These are phyloP conservation scores for Eulemur mongoz DNA, from an alignment of 2,797 vertebrate species.

Conservation along the genomic window DNA sequence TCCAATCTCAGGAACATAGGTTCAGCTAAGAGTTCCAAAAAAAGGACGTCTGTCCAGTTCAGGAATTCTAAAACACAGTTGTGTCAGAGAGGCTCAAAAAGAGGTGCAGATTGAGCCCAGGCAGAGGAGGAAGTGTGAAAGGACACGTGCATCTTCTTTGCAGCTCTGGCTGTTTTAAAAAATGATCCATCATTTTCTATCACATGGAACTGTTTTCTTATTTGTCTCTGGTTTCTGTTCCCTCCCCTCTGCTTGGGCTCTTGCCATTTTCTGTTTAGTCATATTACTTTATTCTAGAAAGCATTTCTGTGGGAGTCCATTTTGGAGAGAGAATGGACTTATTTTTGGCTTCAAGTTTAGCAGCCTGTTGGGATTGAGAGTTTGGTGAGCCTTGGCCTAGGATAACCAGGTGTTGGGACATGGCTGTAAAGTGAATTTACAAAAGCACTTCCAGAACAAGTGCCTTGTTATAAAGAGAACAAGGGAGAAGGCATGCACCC, in stretches of 20 bases:
- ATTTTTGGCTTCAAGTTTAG: conserved; percentile 17
- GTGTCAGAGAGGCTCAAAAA: neutral
- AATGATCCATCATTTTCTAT: neutral
- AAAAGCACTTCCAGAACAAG: neutral
- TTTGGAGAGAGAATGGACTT: neutral
- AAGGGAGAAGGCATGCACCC: neutral
- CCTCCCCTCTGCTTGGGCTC: neutral
- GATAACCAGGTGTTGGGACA: neutral
- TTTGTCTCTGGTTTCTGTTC: neutral
- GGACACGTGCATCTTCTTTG: neutral
- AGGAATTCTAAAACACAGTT: neutral
- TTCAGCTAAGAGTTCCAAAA: neutral
- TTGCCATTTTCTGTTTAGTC: conserved; percentile 11
- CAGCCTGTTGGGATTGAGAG: neutral
- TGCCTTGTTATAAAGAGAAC: neutral
- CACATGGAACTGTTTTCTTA: neutral
- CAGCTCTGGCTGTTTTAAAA: neutral
- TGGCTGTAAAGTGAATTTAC: neutral
- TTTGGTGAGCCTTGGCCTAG: neutral
- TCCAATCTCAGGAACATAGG: neutral
- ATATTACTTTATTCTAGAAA: conserved; percentile 20
- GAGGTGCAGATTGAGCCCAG: neutral
- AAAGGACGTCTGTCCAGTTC: neutral
- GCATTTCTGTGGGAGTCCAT: neutral
- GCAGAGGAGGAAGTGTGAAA: neutral